phyloP scores from a whole-genome alignment of 2,113 vertebrate genomes.

The Cichladusa arquata region DNA sequence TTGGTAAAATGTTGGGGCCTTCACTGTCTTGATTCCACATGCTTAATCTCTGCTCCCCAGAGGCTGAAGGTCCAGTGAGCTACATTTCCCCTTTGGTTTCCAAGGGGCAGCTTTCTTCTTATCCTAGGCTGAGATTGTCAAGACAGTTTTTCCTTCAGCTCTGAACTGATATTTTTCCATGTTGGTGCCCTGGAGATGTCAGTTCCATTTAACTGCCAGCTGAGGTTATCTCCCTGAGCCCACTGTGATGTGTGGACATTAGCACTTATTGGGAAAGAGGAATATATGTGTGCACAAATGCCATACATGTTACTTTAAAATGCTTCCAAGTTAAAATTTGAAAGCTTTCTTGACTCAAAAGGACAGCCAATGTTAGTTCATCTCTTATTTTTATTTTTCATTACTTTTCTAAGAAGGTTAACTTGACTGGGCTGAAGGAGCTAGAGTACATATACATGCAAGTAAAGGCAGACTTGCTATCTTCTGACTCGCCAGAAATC shows the following conservation, averaged over 20 bases:
- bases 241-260: rapidly evolving
- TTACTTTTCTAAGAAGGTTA: not conserved
- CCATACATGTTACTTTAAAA: not conserved
- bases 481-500: not conserved
- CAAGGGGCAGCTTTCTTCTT: not conserved
- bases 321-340: not conserved
- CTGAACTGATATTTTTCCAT: not conserved
- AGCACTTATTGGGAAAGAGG: not conserved
- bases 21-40: not conserved
- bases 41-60: not conserved
- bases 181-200: not conserved
- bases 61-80: not conserved
- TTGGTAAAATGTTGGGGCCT: not conserved
- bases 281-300: not conserved
- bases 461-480: not conserved
- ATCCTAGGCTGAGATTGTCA: not conserved
- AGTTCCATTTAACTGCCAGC: not conserved
- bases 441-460: not conserved
- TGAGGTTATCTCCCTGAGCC: not conserved
- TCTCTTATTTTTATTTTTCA: not conserved
- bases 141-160: not conserved
- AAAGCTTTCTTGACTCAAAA: not conserved
- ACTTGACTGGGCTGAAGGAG: not conserved
- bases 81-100: not conserved
- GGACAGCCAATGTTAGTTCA: not conserved